Evolutionary conservation across 2,888 invertebrate genomes (phyloP), one percentile per base, ranked within the genome.

Genomic region (Lycocerus yunnanus): DNA sequence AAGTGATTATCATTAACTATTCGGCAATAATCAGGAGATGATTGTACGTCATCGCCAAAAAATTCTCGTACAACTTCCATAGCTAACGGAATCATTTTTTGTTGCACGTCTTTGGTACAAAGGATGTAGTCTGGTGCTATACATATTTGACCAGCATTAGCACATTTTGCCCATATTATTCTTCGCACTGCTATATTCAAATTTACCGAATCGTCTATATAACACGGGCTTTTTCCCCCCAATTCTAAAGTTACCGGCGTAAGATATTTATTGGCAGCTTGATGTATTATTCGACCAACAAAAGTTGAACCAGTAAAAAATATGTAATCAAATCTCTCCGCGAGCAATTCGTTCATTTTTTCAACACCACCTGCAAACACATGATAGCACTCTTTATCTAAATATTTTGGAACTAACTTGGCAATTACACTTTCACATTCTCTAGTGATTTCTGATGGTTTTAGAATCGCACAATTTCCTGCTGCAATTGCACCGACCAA

Each of bases 51-150:
- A 0, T 92, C 90, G 0, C 97, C 96, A 83, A 95, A 99, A 92
- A 95, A 98, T 83, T 95, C 93, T 67, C 90, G 89, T 0, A 96
- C 80, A 14, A 94, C 88, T 79, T 90, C 90, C 83, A 90, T 92
- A 1, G 84, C 83, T 14, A 81, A 80, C 15, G 78, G 61, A 0
- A 87, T 27, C 72, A 87, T 87, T 79, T 90, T 89, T n/a, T 91
- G 91, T 87, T 97, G 93, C 0, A 95, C 89, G 84, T 93, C 92
- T 82, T 92, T 92, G 13, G 93, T 91, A 87, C 97, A 97, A 2
- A 99, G 88, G 14, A 99, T 84, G 84, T 98, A 99, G 88, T 99
- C 99, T 0, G 98, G 98, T 0, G 98, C 97, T 78, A 99, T 94
- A 87, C 99, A 99, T 0, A 97, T 98, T 88, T 99, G 98, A 0